These are phyloP conservation scores for Tuberolachnus salignus DNA, from an alignment of 2,888 invertebrate species.

Conservation along the genomic window DNA sequence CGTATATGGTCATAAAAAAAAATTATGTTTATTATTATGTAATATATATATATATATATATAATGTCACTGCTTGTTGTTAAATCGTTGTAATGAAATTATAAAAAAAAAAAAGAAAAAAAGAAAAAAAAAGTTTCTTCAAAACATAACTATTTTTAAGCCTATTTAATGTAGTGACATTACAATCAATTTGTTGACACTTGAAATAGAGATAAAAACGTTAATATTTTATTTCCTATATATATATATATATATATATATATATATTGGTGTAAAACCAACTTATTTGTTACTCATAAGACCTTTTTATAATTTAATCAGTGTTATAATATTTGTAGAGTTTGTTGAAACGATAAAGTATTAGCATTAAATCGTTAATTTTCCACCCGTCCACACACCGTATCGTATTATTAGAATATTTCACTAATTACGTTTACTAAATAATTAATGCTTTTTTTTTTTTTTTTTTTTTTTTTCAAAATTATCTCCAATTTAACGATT, in stretches of 20 bases:
- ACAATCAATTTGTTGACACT: slow-evolving; percentile 55
- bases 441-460: slow-evolving; percentile 24
- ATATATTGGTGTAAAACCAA: slow-evolving; percentile 46
- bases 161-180: slow-evolving; percentile 54
- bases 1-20: slow-evolving; percentile 28
- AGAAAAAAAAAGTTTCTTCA: slow-evolving; percentile 28
- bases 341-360: slow-evolving; percentile 47
- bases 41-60: slow-evolving; percentile 57
- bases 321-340: slow-evolving; percentile 55
- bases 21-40: slow-evolving; percentile 56
- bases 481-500: background rate
- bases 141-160: slow-evolving; percentile 48
- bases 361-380: slow-evolving; percentile 53
- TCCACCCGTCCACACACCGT: slow-evolving; percentile 33
- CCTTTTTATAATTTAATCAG: slow-evolving; percentile 55
- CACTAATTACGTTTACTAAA: background rate
- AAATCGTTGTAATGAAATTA: slow-evolving; percentile 55
- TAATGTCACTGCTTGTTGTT: slow-evolving; percentile 57
- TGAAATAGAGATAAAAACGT: slow-evolving; percentile 32
- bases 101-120: background rate
- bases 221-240: slow-evolving; percentile 51
- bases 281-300: slow-evolving; percentile 55
- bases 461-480: too few relatives aligned
- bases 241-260: too few relatives aligned
- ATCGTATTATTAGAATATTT: slow-evolving; percentile 23